phyloP scores from a whole-genome alignment of 2,888 invertebrate species.

The Synanthedon formicaeformis region DNA sequence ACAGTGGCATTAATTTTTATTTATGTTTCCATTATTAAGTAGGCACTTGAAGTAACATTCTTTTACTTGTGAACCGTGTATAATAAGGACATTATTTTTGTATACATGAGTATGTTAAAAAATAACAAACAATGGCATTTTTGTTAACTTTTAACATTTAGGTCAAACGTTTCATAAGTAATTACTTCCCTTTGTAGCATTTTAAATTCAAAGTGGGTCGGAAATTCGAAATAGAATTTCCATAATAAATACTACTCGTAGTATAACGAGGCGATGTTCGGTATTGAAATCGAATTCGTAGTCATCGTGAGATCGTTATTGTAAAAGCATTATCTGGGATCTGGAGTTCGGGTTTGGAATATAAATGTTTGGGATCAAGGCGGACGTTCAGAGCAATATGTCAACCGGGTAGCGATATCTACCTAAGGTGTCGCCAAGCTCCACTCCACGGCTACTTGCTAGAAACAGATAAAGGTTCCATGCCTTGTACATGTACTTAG shows the following conservation, averaged over 20 bases:
- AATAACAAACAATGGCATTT: no score
- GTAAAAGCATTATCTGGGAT: conserved; percentile 62
- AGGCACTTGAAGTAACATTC: no score
- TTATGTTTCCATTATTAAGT: no score
- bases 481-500: no score
- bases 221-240: conserved; percentile 18
- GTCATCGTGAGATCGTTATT: conserved; percentile 54
- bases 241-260: conserved; percentile 28
- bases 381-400: conserved; percentile 52
- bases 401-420: conserved; percentile 22
- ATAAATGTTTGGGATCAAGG: conserved; percentile 46
- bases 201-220: conserved; percentile 21
- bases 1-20: no score
- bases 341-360: conserved; percentile 43
- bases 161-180: conserved; percentile 12
- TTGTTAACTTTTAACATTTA: background rate
- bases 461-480: no score
- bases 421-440: background rate
- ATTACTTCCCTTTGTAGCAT: conserved; percentile 7
- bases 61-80: no score
- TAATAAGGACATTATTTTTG: no score
- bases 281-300: conserved; percentile 51
- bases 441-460: background rate
- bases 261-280: conserved; percentile 20
- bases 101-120: no score